phyloP scores from a whole-genome alignment of 2,797 vertebrate genomes.

The Heteromormyrus szaboi region DNA sequence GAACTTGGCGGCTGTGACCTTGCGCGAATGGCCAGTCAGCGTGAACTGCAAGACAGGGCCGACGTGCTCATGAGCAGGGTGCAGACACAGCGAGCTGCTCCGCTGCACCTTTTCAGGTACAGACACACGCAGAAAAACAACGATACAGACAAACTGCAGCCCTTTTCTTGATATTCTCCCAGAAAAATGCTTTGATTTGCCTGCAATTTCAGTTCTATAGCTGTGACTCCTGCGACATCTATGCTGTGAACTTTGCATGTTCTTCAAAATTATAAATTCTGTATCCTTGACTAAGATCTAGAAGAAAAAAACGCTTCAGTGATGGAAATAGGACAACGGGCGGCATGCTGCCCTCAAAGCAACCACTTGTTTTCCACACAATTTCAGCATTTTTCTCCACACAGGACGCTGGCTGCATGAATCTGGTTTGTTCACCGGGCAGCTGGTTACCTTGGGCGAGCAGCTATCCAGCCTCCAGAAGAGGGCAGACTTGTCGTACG shows the following conservation, averaged over 20 bases:
- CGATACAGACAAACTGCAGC: not conserved
- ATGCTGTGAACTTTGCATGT: not conserved
- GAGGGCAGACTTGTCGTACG: constrained; percentile 73
- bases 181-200: not conserved
- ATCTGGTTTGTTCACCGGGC: not conserved
- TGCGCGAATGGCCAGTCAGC: constrained; percentile 77
- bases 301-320: not conserved
- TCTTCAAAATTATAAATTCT: not conserved
- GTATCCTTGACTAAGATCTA: not conserved
- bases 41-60: constrained; percentile 57
- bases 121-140: not conserved
- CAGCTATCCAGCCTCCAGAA: constrained; percentile 72
- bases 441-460: constrained; percentile 64
- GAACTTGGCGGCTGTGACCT: constrained; percentile 79
- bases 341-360: not conserved
- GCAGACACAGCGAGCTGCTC: not conserved
- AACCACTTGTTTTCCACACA: not conserved
- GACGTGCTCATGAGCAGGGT: not conserved
- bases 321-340: not conserved
- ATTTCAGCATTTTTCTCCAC: not conserved
- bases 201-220: not conserved
- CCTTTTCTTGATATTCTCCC: not conserved
- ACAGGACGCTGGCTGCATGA: not conserved
- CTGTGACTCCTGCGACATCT: not conserved
- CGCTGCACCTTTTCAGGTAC: not conserved